phyloP scores from a whole-genome alignment of 2,113 vertebrate genomes.

The Leptocoma aspasia region DNA sequence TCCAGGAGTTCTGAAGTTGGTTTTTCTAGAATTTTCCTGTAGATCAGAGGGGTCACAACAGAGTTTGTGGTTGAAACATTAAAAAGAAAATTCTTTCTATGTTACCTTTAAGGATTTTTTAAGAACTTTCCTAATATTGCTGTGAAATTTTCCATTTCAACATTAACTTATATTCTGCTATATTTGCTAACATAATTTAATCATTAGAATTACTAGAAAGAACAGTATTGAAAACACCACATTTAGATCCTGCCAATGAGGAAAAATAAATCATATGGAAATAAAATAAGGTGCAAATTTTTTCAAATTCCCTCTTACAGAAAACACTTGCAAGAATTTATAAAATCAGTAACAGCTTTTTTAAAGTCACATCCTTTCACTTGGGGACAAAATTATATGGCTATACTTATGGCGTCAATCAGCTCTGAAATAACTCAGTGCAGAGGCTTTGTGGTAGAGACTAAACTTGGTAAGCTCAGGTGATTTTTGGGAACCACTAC shows the following conservation, averaged over 20 bases:
- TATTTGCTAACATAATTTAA: neutral
- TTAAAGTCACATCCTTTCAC: neutral
- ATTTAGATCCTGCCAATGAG: neutral
- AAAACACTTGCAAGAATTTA: neutral
- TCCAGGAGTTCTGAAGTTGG: neutral
- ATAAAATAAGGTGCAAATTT: neutral
- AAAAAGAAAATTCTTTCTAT: neutral
- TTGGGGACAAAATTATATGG: neutral
- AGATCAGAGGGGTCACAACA: neutral
- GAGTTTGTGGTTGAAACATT: neutral
- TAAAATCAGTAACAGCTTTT: neutral
- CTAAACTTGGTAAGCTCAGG: neutral
- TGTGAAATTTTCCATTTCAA: neutral
- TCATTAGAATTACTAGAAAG: neutral
- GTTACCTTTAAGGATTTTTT: neutral
- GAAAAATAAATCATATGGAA: neutral
- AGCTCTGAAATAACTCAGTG: neutral
- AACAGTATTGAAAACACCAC: neutral
- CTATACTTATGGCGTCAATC: neutral
- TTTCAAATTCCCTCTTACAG: neutral
- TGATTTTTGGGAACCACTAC: neutral
- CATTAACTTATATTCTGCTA: neutral
- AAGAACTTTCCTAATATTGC: neutral
- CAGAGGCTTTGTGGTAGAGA: neutral
- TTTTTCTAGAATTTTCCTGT: neutral